Conservation (phyloP, 1,140 invertebrate genomes). For the Bilobella aurantiaca region DNA sequence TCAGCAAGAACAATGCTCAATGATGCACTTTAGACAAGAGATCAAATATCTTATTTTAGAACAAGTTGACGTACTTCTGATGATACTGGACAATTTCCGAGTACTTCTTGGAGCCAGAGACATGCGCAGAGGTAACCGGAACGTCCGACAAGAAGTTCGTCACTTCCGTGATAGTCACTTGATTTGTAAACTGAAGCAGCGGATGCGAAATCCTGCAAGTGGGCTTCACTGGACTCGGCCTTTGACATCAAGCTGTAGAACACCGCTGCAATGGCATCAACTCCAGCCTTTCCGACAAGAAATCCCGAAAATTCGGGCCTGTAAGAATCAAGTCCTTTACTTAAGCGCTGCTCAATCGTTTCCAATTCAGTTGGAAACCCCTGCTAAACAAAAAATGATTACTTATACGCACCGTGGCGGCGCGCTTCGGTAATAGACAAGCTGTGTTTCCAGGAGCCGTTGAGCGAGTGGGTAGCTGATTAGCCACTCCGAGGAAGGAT, state of each 20-base stretch:
- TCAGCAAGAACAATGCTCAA: too few species aligned
- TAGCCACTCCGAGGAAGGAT: background rate
- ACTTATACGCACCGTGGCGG: background rate
- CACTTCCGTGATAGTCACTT: slow-evolving; percentile 56
- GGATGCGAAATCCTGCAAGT: slow-evolving; percentile 34
- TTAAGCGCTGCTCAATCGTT: too few species aligned
- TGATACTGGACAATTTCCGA: too few species aligned
- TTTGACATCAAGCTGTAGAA: slow-evolving; percentile 22
- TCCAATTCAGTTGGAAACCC: too few species aligned
- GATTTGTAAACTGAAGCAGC: slow-evolving; percentile 41
- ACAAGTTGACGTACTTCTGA: too few species aligned
- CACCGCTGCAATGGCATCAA: slow-evolving; percentile 41
- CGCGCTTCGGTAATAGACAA: background rate
- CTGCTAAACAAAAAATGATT: background rate
- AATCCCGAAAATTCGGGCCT: slow-evolving; percentile 39
- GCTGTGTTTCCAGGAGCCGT: background rate
- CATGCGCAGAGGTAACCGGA: slow-evolving; percentile 67
- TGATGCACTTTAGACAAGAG: too few species aligned
- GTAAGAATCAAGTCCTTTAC: background rate
- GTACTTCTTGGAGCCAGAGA: slow-evolving; percentile 55
- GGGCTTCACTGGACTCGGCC: slow-evolving; percentile 4
- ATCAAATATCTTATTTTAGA: too few species aligned
- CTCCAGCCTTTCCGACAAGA: slow-evolving; percentile 43
- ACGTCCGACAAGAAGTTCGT: slow-evolving; percentile 72
- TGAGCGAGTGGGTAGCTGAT: background rate